These are phyloP conservation scores for Cuniculus paca DNA, from an alignment of 2,797 vertebrate species.

Conservation along the genomic window DNA sequence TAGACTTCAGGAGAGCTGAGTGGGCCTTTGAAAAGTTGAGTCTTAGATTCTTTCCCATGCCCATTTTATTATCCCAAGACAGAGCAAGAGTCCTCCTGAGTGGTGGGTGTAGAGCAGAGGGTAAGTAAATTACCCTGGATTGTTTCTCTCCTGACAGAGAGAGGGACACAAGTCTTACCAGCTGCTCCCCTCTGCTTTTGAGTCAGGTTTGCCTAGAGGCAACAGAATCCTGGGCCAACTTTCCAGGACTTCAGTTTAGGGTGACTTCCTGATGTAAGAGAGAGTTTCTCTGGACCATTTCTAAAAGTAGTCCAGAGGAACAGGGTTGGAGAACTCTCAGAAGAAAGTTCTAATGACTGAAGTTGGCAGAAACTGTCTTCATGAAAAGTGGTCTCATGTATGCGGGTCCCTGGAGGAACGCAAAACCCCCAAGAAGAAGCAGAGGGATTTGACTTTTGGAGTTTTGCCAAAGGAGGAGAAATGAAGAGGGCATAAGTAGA, in stretches of 20 bases:
- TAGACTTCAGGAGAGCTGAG: neutral
- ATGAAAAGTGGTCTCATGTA: neutral
- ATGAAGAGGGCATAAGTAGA: slow-evolving; percentile 63
- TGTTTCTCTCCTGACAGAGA: neutral
- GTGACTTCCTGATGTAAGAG: neutral
- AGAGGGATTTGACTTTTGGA: slow-evolving; percentile 65
- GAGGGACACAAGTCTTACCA: neutral
- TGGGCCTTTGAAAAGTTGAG: neutral
- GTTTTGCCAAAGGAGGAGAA: slow-evolving; percentile 71
- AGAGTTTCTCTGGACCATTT: neutral
- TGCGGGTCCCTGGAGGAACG: slow-evolving; percentile 41
- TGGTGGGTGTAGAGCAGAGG: neutral
- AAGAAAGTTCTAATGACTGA: neutral
- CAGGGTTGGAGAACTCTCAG: neutral
- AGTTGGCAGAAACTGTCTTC: slow-evolving; percentile 27
- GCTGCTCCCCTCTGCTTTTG: neutral
- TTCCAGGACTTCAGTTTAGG: neutral
- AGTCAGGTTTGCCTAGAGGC: neutral
- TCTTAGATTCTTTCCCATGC: fast-evolving
- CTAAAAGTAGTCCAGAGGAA: neutral
- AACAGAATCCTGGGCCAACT: neutral
- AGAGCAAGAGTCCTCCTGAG: neutral
- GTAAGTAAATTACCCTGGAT: neutral
- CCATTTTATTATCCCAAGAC: neutral
- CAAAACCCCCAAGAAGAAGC: slow-evolving; percentile 58